A percentile compares a stretch with the other conserved stretches of the same genome.
Evolutionary conservation across 1,140 invertebrate genomes (phyloP).

Genomic region (Sesamia nonagrioides): DNA sequence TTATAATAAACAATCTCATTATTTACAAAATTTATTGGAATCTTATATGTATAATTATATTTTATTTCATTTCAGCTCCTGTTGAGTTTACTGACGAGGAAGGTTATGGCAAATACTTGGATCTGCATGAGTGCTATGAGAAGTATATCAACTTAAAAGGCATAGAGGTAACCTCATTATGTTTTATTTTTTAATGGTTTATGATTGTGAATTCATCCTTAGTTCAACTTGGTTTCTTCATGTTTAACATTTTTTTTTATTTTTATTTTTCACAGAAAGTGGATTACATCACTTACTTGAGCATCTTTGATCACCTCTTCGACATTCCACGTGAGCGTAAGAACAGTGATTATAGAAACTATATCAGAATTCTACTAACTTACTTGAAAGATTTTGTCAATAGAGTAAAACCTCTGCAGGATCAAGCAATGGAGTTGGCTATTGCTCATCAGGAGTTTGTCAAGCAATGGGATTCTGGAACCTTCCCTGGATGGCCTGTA

Average conservation of each 20-base stretch:
- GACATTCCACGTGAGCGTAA: constrained; percentile 98
- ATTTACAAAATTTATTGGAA: no score
- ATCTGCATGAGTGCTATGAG: constrained; percentile 99
- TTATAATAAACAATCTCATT: constrained; percentile 1
- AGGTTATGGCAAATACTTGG: constrained; percentile 99
- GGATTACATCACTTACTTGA: constrained; percentile 98
- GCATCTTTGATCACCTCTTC: constrained; percentile 98
- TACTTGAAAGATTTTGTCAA: constrained; percentile 96
- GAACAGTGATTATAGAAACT: constrained; percentile 97
- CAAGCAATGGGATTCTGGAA: constrained; percentile 95
- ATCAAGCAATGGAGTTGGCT: constrained; percentile 94
- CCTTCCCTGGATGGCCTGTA: constrained; percentile 97
- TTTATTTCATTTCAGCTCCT: constrained; percentile 88
- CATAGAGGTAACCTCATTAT: constrained; percentile 91
- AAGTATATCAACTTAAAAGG: constrained; percentile 99
- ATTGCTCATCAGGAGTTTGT: constrained; percentile 94
- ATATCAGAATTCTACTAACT: constrained; percentile 94
- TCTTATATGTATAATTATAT: constrained; percentile 24
- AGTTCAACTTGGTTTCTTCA: neutral
- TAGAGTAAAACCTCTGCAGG: constrained; percentile 96
- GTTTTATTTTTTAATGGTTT: constrained; percentile 35
- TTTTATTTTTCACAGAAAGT: constrained; percentile 92
- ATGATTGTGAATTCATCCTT: constrained; percentile 11
- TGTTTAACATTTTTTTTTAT: neutral
- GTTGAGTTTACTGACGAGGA: constrained; percentile 99